Conservation (phyloP, 2,113 vertebrate species). For the Todiramphus saurophagus region DNA sequence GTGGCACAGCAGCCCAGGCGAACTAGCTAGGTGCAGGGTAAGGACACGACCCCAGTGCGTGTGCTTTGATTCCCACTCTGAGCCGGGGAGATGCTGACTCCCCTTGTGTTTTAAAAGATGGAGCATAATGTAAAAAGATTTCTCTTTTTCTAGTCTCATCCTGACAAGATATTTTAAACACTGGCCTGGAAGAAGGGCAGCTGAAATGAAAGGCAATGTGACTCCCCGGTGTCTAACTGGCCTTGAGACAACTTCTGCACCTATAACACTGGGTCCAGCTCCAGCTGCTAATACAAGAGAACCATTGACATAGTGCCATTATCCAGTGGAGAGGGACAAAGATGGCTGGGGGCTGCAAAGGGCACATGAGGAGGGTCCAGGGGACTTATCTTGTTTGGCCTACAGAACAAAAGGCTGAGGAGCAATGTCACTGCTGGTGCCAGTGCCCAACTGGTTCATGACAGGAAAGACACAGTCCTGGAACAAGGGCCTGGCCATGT, state of each 20-base stretch:
- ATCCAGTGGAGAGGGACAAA: neutral
- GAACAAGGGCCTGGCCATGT: neutral
- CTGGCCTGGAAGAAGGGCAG: neutral
- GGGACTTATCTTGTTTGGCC: neutral
- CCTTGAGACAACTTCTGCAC: neutral
- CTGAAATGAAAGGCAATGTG: neutral
- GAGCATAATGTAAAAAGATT: neutral
- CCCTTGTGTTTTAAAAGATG: neutral
- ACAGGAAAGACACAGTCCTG: neutral
- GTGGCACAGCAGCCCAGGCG: neutral
- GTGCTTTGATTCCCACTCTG: neutral
- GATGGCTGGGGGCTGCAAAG: neutral
- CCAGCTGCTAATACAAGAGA: neutral
- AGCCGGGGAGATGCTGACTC: neutral
- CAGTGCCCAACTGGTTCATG: neutral
- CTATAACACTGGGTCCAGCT: neutral
- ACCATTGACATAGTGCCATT: neutral
- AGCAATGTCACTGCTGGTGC: neutral
- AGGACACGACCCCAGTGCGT: neutral
- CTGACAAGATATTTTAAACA: neutral
- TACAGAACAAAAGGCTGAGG: neutral
- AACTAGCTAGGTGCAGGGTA: neutral
- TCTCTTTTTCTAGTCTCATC: neutral
- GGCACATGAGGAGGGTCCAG: neutral
- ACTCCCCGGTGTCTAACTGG: neutral